These are phyloP conservation scores for Bryconaethiops microstoma DNA, from an alignment of 2,797 vertebrate species.

Conservation along the genomic window DNA sequence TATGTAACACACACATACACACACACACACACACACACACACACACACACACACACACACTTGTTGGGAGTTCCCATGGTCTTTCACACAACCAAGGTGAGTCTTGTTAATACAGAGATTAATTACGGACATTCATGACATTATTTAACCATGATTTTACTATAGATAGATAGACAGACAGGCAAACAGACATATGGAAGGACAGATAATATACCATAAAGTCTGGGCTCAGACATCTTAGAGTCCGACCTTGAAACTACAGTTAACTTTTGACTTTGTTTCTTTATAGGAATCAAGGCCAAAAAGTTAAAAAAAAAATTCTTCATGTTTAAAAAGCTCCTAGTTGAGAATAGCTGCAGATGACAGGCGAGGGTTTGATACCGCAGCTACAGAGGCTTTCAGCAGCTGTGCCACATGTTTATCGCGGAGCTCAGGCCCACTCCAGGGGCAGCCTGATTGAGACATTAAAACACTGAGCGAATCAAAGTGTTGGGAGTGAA, in stretches of 20 bases:
- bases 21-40: too few species aligned
- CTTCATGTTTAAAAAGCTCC: neutral
- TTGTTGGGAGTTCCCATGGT: too few species aligned
- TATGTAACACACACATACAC: too few species aligned
- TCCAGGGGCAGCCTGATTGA: neutral
- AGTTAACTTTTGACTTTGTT: neutral
- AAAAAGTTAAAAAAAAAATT: too few species aligned
- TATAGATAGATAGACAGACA: too few species aligned
- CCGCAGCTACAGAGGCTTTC: neutral
- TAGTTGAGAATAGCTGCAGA: neutral
- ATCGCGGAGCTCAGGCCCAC: neutral
- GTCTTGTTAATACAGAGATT: too few species aligned
- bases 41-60: too few species aligned
- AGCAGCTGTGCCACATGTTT: neutral
- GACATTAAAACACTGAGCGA: neutral
- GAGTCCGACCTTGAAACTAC: neutral
- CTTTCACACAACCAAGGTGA: too few species aligned
- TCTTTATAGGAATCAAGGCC: neutral
- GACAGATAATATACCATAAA: too few species aligned
- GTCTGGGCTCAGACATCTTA: slow-evolving; percentile 35
- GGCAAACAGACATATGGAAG: too few species aligned
- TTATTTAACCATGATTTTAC: too few species aligned
- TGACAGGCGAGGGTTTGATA: neutral
- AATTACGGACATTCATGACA: too few species aligned
- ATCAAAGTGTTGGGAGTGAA: neutral